Base-by-base conservation (phyloP, 2,113 vertebrate species). In the Phrynocephalus versicolor region DNA sequence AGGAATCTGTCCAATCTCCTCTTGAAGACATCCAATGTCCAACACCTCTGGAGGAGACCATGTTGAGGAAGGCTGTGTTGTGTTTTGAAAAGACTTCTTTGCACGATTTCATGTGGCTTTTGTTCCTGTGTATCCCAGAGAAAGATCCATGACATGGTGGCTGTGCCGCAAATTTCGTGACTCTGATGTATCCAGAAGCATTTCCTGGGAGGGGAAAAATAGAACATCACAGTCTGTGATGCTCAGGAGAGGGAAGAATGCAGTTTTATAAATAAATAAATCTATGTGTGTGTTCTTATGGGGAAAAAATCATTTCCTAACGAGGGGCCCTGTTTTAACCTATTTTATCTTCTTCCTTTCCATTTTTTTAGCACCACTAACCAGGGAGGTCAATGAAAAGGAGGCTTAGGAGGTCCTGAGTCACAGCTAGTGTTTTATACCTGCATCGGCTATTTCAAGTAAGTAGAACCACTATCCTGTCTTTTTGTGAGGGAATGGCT, bases 331-430 rank as follows among this genome's bases (percentile, higher is more conserved):
- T 79, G 72, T 84, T 90, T 80, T 90, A 89, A 90, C 90, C 88
- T 90, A 27, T 82, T 51, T 72, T 82, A 74, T 83, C 71, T 10
- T 83, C 85, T 84, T 27, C 73, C 85, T 27, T 85, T 78, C 81
- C 81, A 75, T 90, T 93, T 88, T 88, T 84, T 88, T 57, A 90
- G 90, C 81, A 89, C 90, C 89, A 88, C 92, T 78, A 93, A 74
- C 82, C 89, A 65, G 45, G 81, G 37, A 45, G 14, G 30, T 72
- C 77, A 73, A 79, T 64, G 57, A 73, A 80, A 0, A 0, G 58
- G 85, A 69, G 74, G n/a, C 57, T 8, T 80, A 85, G 58, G 14
- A 73, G 77, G 58, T 51, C 64, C 23, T 33, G 33, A 78, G 55
- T 1, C 0, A 0, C 79, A 88, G 89, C 41, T 3, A 1, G 91